phyloP scores from a whole-genome alignment of 2,888 invertebrate species.

The Drosophila neoperkinsi region DNA sequence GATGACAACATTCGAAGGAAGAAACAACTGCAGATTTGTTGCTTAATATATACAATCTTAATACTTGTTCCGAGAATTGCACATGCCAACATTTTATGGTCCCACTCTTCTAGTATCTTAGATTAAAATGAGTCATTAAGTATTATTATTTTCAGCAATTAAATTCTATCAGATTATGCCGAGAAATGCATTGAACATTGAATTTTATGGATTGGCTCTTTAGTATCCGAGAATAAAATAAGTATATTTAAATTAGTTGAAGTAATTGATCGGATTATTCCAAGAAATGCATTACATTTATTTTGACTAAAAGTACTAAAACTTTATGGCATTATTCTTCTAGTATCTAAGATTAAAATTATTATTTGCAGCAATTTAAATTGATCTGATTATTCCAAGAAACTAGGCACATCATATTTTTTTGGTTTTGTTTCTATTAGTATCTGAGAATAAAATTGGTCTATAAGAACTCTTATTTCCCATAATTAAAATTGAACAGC shows the following conservation, averaged over 20 bases:
- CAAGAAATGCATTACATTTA: neutral
- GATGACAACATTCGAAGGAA: constrained; percentile 25
- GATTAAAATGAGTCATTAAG: neutral
- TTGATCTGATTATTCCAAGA: neutral
- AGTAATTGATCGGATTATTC: neutral
- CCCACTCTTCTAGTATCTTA: neutral
- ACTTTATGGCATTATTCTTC: neutral
- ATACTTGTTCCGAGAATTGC: neutral
- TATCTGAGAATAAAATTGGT: neutral
- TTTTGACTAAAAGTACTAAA: neutral
- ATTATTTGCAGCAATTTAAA: neutral
- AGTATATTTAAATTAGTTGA: neutral
- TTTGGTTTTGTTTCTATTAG: neutral
- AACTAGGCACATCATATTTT: neutral
- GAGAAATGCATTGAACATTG: neutral
- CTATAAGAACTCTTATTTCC: neutral
- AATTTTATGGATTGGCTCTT: neutral
- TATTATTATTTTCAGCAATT: neutral
- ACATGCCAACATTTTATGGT: neutral
- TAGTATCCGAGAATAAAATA: neutral
- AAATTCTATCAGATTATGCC: neutral
- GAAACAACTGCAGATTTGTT: neutral
- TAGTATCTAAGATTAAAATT: neutral
- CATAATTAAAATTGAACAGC: neutral
- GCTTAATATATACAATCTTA: neutral